phyloP scores from a whole-genome alignment of 2,113 vertebrate species.

The Climacteris rufus region DNA sequence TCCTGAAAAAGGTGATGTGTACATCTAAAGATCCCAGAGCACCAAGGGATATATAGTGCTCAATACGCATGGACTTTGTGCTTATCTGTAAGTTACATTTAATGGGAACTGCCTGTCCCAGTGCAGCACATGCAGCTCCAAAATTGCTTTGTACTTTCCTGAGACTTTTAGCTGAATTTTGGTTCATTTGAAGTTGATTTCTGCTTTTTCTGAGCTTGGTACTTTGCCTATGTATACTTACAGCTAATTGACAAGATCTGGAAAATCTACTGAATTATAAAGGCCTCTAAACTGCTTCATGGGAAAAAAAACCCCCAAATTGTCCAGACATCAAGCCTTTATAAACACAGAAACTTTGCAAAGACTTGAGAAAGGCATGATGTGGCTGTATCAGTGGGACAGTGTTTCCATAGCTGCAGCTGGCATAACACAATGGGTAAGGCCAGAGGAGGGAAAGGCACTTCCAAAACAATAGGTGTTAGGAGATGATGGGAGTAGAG shows the following conservation, averaged over 20 bases:
- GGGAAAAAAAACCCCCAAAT: not conserved
- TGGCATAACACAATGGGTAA: not conserved
- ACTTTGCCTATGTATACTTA: not conserved
- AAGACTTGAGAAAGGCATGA: not conserved
- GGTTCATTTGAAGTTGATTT: not conserved
- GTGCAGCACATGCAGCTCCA: not conserved
- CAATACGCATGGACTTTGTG: fast-evolving
- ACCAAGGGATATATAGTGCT: not conserved
- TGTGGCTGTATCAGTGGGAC: not conserved
- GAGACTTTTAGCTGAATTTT: not conserved
- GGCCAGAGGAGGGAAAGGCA: not conserved
- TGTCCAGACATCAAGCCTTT: not conserved
- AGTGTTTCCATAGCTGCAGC: not conserved
- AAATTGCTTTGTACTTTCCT: not conserved
- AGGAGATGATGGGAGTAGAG: not conserved
- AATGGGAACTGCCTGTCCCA: not conserved
- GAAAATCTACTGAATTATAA: not conserved
- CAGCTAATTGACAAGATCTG: not conserved
- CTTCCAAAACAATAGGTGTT: not conserved
- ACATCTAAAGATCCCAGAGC: not conserved
- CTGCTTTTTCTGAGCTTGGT: not conserved
- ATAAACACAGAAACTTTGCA: not conserved
- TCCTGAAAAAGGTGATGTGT: not conserved
- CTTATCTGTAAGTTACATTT: not conserved
- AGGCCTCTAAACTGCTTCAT: not conserved